Evolutionary conservation across 2,888 invertebrate genomes (phyloP).

Genomic region (Eustalomyia histrio): DNA sequence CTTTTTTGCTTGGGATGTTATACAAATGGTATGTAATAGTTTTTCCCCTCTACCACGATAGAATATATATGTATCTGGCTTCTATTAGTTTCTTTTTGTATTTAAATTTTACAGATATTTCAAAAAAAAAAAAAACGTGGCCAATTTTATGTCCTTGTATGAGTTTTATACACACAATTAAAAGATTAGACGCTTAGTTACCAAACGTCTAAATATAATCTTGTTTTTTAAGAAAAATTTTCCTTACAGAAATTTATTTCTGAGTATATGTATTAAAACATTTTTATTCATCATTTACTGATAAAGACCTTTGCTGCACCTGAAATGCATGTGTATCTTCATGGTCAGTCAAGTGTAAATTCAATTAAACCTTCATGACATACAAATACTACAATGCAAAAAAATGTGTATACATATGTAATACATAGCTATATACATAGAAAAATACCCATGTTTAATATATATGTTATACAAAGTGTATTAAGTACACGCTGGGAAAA

Average conservation of each 20-base stretch:
- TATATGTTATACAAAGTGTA: too few relatives aligned
- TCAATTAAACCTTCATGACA: conserved; percentile 53
- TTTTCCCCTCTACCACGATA: too few relatives aligned
- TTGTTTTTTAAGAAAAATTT: neutral
- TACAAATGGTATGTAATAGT: too few relatives aligned
- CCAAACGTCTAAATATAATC: neutral
- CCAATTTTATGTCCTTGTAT: too few relatives aligned
- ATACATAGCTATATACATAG: neutral
- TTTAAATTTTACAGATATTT: too few relatives aligned
- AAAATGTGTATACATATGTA: neutral
- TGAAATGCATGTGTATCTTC: conserved; percentile 22
- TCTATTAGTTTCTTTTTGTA: too few relatives aligned
- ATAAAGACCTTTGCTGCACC: conserved; percentile 25
- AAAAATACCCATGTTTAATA: neutral
- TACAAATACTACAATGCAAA: conserved; percentile 10
- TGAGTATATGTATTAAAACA: neutral
- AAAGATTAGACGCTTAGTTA: neutral
- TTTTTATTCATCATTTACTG: conserved; percentile 5
- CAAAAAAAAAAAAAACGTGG: too few relatives aligned
- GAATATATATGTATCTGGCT: too few relatives aligned
- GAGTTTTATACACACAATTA: too few relatives aligned
- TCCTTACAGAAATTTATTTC: neutral
- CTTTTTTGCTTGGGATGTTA: too few relatives aligned
- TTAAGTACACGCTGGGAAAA: too few relatives aligned
- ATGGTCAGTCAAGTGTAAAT: conserved; percentile 60